Conservation (phyloP, 35 echinoderm and acorn worm species). For the Apostichopus japonicus region DNA sequence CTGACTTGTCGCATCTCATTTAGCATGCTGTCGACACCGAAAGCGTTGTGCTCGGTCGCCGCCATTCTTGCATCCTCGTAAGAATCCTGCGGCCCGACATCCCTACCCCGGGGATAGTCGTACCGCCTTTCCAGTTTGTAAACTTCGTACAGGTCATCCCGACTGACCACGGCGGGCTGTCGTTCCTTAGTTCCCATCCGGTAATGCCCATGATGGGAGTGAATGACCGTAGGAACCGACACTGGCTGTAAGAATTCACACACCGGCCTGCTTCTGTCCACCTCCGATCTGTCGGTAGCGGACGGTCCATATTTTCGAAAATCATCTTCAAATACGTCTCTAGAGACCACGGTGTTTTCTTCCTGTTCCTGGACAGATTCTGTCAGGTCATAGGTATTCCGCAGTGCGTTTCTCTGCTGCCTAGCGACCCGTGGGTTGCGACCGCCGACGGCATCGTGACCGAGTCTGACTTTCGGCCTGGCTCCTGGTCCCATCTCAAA, state of each 20-base stretch:
- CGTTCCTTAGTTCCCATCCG: conserved; percentile 37
- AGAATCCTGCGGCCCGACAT: background rate
- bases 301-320: background rate
- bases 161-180: background rate
- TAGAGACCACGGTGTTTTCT: background rate
- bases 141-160: conserved; percentile 43
- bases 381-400: background rate
- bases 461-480: background rate
- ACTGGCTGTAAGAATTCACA: background rate
- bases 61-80: conserved; percentile 53
- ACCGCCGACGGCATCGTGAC: too few species aligned
- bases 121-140: conserved; percentile 19
- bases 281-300: background rate
- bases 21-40: conserved; percentile 69
- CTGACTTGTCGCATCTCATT: conserved; percentile 65
- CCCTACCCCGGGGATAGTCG: conserved; percentile 41
- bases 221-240: conserved; percentile 9
- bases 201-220: background rate
- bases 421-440: background rate
- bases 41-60: conserved; percentile 65
- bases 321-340: background rate
- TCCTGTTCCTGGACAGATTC: background rate
- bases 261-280: background rate
- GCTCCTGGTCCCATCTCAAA: conserved; percentile 7
- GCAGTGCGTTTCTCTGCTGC: background rate